Percentiles rank a stretch among this genome's conserved stretches.
Evolutionary conservation across 2,797 vertebrate species (phyloP).

Genomic region (Prunella strophiata): DNA sequence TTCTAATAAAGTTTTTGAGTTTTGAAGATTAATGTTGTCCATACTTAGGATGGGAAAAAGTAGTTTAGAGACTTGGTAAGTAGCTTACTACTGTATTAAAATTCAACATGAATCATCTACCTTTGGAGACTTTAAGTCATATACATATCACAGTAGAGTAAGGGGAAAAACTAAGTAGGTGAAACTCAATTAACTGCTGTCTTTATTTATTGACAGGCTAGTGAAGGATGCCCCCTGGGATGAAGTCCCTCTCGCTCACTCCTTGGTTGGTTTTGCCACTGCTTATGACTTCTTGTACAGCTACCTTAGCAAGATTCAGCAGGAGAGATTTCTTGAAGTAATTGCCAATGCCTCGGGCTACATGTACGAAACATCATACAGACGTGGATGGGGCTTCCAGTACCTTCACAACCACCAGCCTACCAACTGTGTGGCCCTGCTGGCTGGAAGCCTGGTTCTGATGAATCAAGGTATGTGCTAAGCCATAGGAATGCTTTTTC

Average conservation of each 20-base stretch:
- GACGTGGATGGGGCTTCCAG: slow-evolving; percentile 96
- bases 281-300: slow-evolving; percentile 95
- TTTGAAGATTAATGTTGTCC: neutral
- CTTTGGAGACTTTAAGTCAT: neutral
- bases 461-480: slow-evolving; percentile 92
- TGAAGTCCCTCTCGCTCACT: slow-evolving; percentile 96
- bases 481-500: neutral
- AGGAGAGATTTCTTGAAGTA: slow-evolving; percentile 93
- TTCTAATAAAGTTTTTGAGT: neutral
- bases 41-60: neutral
- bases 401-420: slow-evolving; percentile 99
- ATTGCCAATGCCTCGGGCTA: slow-evolving; percentile 92
- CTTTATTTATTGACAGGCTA: slow-evolving; percentile 82
- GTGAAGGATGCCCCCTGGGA: slow-evolving; percentile 98
- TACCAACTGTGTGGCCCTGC: slow-evolving; percentile 96
- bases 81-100: neutral
- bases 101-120: neutral
- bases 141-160: neutral
- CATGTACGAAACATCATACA: slow-evolving; percentile 95
- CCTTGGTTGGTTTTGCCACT: slow-evolving; percentile 94
- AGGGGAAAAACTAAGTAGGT: neutral
- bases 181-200: neutral
- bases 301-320: slow-evolving; percentile 89
- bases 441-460: slow-evolving; percentile 92
- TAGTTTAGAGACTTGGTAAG: neutral